These are phyloP conservation scores for Andricus grossulariae DNA, from an alignment of 1,140 invertebrate genomes.

Conservation along the genomic window DNA sequence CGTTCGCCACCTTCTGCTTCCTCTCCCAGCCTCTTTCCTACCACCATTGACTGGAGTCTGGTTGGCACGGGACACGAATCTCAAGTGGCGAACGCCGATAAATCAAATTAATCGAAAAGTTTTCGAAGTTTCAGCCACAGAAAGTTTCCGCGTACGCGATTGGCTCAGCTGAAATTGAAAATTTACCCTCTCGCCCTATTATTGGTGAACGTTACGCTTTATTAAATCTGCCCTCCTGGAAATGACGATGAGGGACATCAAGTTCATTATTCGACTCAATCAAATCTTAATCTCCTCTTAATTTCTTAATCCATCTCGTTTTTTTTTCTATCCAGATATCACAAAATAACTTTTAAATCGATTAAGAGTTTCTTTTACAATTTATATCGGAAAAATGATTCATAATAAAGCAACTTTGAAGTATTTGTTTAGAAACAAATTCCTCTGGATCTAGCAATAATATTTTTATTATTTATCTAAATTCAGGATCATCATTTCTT, in stretches of 20 bases:
- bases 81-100: conserved; percentile 25
- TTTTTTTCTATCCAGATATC: not conserved
- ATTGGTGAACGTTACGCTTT: conserved; percentile 24
- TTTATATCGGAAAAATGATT: too few species aligned
- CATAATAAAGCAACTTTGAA: too few species aligned
- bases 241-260: conserved; percentile 16
- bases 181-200: conserved; percentile 28
- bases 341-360: not conserved
- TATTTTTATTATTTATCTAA: too few species aligned
- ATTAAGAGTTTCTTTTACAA: too few species aligned
- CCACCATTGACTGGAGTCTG: conserved; percentile 27
- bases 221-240: conserved; percentile 18
- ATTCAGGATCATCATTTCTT: too few species aligned
- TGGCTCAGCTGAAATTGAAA: conserved; percentile 20
- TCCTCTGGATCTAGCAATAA: too few species aligned
- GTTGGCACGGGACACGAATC: conserved; percentile 27
- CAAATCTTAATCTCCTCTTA: conserved; percentile 4
- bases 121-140: conserved; percentile 29
- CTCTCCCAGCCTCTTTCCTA: conserved; percentile 10
- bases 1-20: conserved; percentile 18
- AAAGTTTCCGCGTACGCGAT: conserved; percentile 19
- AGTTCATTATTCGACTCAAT: not conserved
- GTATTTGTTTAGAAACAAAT: too few species aligned
- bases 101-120: conserved; percentile 31
- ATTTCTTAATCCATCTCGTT: not conserved